Evolutionary conservation across 2,797 vertebrate species (phyloP).

Genomic region (Petrocephalus schoutedeni): DNA sequence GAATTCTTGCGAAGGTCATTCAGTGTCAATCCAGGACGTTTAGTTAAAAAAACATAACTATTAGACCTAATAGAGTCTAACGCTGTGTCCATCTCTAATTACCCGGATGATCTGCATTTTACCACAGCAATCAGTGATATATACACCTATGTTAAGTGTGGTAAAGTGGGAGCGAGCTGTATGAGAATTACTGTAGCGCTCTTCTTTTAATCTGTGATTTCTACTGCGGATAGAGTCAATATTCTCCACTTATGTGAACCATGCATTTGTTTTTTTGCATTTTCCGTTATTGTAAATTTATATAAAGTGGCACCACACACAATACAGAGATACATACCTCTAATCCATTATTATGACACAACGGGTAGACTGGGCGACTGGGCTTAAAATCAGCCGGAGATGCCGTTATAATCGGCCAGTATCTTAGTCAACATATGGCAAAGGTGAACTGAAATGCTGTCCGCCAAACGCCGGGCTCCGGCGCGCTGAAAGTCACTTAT

Average conservation of each 20-base stretch:
- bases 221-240: not conserved
- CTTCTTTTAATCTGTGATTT: not conserved
- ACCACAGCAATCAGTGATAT: constrained; percentile 19
- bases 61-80: constrained; percentile 49
- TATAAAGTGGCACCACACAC: not conserved
- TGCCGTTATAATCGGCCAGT: not conserved
- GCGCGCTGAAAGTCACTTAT: not conserved
- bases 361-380: not conserved
- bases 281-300: too few relatives aligned
- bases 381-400: not conserved
- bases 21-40: constrained; percentile 57
- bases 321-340: not conserved
- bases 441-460: not conserved
- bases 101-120: constrained; percentile 27
- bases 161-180: not conserved
- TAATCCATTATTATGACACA: not conserved
- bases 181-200: not conserved
- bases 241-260: not conserved
- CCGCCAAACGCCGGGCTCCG: not conserved
- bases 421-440: not conserved
- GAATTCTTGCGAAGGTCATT: constrained; percentile 53
- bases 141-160: not conserved
- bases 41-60: constrained; percentile 61
- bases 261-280: not conserved
- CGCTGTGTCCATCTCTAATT: constrained; percentile 36